These are phyloP conservation scores for Sialia sialis DNA, from an alignment of 2,113 vertebrate species.

Conservation along the genomic window DNA sequence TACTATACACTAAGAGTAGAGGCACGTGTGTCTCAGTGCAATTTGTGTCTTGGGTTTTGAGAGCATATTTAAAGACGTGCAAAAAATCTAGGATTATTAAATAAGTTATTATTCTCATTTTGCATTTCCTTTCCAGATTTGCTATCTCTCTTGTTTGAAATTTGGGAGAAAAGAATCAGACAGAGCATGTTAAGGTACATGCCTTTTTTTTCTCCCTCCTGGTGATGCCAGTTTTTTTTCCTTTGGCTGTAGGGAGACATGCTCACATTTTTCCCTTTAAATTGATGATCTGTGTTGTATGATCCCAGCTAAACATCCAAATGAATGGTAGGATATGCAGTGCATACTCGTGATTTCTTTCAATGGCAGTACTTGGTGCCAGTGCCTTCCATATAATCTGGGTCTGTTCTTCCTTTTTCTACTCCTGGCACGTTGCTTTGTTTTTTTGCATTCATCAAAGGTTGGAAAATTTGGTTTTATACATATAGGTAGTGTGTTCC, in stretches of 20 bases:
- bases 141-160: background rate
- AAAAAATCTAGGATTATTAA: conserved; percentile 33
- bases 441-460: conserved; percentile 64
- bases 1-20: background rate
- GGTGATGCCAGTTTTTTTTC: background rate
- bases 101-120: conserved; percentile 35
- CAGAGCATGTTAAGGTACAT: background rate
- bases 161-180: background rate
- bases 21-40: background rate
- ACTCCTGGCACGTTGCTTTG: background rate
- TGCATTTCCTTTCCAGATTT: conserved; percentile 32
- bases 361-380: background rate
- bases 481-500: conserved; percentile 23
- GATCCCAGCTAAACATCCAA: background rate
- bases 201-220: background rate
- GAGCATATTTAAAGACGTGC: conserved; percentile 6
- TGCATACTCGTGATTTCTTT: background rate
- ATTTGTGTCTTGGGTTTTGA: background rate
- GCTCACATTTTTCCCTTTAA: background rate
- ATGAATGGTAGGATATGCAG: background rate
- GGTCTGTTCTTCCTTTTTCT: conserved; percentile 13
- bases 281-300: background rate
- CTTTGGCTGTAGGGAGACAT: background rate
- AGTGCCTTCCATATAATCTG: background rate
- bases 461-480: conserved; percentile 52